Conservation (phyloP, 2,888 invertebrate species). For the Orthonevra nobilis region DNA sequence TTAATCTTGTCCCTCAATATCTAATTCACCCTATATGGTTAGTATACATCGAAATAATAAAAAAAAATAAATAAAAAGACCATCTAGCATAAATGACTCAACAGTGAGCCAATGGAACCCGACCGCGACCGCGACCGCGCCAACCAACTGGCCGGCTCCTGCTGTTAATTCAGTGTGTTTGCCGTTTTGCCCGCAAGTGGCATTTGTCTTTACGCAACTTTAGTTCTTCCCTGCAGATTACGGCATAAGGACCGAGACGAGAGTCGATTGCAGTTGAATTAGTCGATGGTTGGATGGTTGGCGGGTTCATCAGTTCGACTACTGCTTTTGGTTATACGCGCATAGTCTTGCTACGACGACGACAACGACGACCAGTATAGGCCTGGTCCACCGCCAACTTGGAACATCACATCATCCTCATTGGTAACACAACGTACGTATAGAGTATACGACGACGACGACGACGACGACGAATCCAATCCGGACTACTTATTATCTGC, state of each 20-base stretch:
- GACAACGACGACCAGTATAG: slow-evolving; percentile 49
- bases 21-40: slow-evolving; percentile 64
- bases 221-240: slow-evolving; percentile 71
- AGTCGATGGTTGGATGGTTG: slow-evolving; percentile 53
- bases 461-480: too few relatives aligned
- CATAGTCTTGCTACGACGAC: too few relatives aligned
- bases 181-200: slow-evolving; percentile 69
- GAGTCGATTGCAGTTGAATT: slow-evolving; percentile 64
- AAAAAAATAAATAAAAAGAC: slow-evolving; percentile 51
- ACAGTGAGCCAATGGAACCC: slow-evolving; percentile 56
- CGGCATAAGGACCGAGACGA: slow-evolving; percentile 65
- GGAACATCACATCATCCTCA: slow-evolving; percentile 48
- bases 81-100: slow-evolving; percentile 70
- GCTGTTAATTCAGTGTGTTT: slow-evolving; percentile 65
- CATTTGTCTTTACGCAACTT: slow-evolving; percentile 71
- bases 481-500: slow-evolving; percentile 69
- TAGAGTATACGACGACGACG: too few relatives aligned
- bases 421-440: slow-evolving; percentile 36
- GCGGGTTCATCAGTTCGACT: slow-evolving; percentile 57
- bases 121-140: slow-evolving; percentile 56
- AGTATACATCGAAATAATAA: slow-evolving; percentile 44
- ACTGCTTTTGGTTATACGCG: too few relatives aligned
- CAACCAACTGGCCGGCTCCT: slow-evolving; percentile 58
- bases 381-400: slow-evolving; percentile 67
- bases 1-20: slow-evolving; percentile 36